Evolutionary conservation across 2,797 vertebrate species (phyloP).

Genomic region (Fistularia tabacaria): DNA sequence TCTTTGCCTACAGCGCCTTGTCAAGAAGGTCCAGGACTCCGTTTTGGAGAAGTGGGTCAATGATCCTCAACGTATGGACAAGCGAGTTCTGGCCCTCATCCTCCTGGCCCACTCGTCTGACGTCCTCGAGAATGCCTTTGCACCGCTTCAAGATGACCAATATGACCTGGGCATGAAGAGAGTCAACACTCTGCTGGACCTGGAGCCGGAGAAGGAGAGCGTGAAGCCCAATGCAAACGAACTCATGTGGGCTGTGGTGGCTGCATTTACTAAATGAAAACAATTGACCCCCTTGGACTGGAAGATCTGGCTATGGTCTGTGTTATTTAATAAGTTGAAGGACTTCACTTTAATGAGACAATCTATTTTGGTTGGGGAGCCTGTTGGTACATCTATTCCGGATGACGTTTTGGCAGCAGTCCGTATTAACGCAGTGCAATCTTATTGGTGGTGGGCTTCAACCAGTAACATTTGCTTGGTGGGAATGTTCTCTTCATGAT

Average conservation of each 20-base stretch:
- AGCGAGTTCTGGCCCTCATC: conserved; percentile 88
- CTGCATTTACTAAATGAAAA: conserved; percentile 92
- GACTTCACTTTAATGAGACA: conserved; percentile 67
- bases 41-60: conserved; percentile 97
- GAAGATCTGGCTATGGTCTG: conserved; percentile 63
- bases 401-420: conserved; percentile 52
- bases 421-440: conserved; percentile 62
- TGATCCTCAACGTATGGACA: conserved; percentile 96
- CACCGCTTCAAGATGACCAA: conserved; percentile 94
- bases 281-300: conserved; percentile 42
- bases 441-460: conserved; percentile 67
- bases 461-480: conserved; percentile 45
- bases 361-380: conserved; percentile 65
- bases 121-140: conserved; percentile 96
- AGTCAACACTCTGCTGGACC: conserved; percentile 89
- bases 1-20: conserved; percentile 77
- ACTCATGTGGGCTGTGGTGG: conserved; percentile 95
- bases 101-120: conserved; percentile 95
- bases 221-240: conserved; percentile 88
- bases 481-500: conserved; percentile 39
- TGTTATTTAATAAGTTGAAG: conserved; percentile 67
- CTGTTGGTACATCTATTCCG: conserved; percentile 60
- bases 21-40: conserved; percentile 94
- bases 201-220: conserved; percentile 92
- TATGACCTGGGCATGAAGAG: conserved; percentile 96